Conservation (phyloP, 2,888 invertebrate species). For the Ochropacha duplaris region DNA sequence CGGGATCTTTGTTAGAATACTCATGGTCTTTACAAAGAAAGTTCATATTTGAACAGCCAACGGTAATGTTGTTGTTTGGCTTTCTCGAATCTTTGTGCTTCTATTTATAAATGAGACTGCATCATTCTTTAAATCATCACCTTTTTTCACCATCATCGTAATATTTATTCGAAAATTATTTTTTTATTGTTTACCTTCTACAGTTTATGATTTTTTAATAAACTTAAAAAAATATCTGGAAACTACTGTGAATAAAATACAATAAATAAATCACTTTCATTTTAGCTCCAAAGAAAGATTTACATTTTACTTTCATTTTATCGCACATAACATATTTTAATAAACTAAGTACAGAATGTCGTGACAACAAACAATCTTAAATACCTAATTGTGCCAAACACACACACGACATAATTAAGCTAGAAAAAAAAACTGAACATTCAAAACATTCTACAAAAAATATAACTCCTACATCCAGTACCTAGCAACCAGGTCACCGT, state of each 20-base stretch:
- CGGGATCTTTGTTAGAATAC: conserved; percentile 33
- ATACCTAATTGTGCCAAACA: neutral
- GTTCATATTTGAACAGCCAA: conserved; percentile 38
- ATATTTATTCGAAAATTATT: neutral
- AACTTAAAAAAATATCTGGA: no score
- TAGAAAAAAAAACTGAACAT: no score
- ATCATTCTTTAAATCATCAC: conserved; percentile 5
- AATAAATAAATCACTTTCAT: neutral
- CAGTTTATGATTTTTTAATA: neutral
- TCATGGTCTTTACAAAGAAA: conserved; percentile 26
- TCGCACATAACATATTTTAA: neutral
- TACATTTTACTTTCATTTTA: neutral
- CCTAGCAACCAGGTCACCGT: no score
- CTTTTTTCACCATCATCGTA: neutral
- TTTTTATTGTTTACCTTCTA: neutral
- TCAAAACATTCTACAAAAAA: no score
- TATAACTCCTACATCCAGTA: no score
- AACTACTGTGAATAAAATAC: neutral
- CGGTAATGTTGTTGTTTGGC: conserved; percentile 36
- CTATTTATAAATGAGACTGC: conserved; percentile 15
- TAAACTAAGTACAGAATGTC: neutral
- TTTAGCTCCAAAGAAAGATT: no score
- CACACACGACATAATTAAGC: neutral
- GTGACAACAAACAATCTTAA: neutral
- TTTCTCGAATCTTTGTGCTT: conserved; percentile 30